Conservation (phyloP, 2,113 vertebrate species). For the Girardinichthys multiradiatus region DNA sequence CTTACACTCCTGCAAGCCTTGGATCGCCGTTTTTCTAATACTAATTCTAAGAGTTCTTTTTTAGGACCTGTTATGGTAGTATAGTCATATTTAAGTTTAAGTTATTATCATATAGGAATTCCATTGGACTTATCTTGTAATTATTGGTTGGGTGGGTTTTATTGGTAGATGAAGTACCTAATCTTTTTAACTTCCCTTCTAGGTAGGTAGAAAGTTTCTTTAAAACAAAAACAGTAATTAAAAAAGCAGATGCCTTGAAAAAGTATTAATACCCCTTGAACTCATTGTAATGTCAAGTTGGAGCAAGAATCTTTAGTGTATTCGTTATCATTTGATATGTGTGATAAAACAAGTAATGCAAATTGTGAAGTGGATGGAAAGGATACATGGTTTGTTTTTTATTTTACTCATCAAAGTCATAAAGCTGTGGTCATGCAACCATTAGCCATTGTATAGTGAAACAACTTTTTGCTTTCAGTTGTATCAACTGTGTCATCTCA, state of each 20-base stretch:
- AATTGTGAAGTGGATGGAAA: too few species aligned
- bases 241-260: too few species aligned
- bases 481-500: neutral
- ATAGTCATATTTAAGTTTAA: neutral
- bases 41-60: conserved; percentile 22
- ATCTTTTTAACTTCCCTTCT: neutral
- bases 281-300: too few species aligned
- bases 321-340: too few species aligned
- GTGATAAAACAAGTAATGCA: too few species aligned
- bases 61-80: conserved; percentile 11
- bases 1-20: neutral
- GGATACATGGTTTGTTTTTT: too few species aligned
- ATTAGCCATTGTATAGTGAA: neutral
- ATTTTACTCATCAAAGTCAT: too few species aligned
- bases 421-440: too few species aligned
- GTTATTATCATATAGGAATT: neutral
- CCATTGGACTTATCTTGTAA: neutral
- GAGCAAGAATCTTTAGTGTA: too few species aligned
- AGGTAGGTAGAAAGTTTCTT: neutral
- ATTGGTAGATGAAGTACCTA: neutral
- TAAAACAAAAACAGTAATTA: neutral
- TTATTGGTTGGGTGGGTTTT: neutral
- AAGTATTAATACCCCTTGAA: too few species aligned
- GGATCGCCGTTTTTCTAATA: conserved; percentile 9
- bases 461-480: too few species aligned